These are phyloP conservation scores for Lepidotrigona ventralis DNA, from an alignment of 1,140 invertebrate genomes.

Conservation along the genomic window DNA sequence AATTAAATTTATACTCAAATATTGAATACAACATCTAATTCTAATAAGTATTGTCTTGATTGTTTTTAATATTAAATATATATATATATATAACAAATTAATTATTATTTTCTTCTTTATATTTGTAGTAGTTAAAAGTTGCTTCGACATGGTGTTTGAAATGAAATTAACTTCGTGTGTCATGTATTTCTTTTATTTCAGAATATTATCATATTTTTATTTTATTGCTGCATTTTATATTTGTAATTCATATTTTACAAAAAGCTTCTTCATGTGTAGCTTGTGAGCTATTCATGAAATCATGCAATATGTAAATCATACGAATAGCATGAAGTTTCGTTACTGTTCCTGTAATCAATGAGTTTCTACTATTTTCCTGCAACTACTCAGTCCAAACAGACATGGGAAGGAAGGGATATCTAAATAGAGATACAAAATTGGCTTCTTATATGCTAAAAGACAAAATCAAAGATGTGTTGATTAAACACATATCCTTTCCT, in stretches of 20 bases:
- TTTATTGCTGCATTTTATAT: not conserved
- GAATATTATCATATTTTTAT: constrained; percentile 29
- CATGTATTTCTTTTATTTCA: constrained; percentile 26
- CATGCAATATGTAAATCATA: constrained; percentile 26
- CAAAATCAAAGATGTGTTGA: constrained; percentile 71
- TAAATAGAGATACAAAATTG: constrained; percentile 63
- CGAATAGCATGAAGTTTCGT: constrained; percentile 63
- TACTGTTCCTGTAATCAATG: constrained; percentile 62
- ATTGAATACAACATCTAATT: not conserved
- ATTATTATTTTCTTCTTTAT: not conserved
- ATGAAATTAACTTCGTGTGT: not conserved
- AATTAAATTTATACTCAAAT: not conserved
- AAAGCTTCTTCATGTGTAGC: not conserved
- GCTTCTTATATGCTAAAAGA: constrained; percentile 62
- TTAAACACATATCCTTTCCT: constrained; percentile 84
- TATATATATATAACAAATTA: not conserved
- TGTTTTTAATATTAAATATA: not conserved
- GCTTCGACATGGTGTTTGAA: not conserved
- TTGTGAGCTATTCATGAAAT: constrained; percentile 16
- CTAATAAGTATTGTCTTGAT: not conserved
- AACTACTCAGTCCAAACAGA: constrained; percentile 62
- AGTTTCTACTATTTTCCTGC: constrained; percentile 47
- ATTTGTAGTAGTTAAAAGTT: constrained; percentile 2
- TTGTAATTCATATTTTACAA: too few relatives aligned
- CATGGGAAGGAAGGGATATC: constrained; percentile 76